phyloP scores from a whole-genome alignment of 2,797 vertebrate genomes.

The Crocodylus rhombifer region DNA sequence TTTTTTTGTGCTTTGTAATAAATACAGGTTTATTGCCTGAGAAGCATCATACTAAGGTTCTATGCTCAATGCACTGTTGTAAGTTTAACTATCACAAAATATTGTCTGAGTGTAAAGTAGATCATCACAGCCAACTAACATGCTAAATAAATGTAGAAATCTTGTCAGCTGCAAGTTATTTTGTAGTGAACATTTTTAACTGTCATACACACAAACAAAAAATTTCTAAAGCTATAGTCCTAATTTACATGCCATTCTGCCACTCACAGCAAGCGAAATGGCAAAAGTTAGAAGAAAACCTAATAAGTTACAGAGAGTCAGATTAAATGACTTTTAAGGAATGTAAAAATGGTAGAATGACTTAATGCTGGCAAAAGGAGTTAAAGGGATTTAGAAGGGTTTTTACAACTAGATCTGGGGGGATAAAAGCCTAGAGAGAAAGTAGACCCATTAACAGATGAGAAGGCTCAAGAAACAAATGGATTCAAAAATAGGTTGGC shows the following conservation, averaged over 20 bases:
- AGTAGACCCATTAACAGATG: conserved; percentile 13
- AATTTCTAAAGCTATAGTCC: not conserved
- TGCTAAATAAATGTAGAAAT: not conserved
- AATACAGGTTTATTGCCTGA: conserved; percentile 37
- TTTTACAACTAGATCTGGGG: conserved; percentile 34
- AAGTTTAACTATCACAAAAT: not conserved
- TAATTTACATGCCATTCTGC: not conserved
- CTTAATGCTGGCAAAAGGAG: conserved; percentile 11
- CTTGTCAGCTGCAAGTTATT: not conserved
- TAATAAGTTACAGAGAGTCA: not conserved
- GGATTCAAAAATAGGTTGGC: conserved; percentile 11
- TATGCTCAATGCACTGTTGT: not conserved
- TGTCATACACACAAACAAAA: not conserved
- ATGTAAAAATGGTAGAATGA: not conserved
- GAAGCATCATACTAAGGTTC: conserved; percentile 17
- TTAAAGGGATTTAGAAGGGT: conserved; percentile 30
- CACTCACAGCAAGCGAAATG: not conserved
- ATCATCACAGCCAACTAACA: not conserved
- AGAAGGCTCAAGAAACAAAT: conserved; percentile 30
- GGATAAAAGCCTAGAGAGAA: conserved; percentile 23
- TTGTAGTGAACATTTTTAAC: not conserved
- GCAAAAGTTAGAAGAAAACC: not conserved
- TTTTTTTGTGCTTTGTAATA: not conserved
- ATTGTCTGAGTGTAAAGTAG: not conserved
- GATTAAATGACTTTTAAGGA: not conserved